Conservation (phyloP, 2,888 invertebrate genomes). For the Opisthograptis luteolata region DNA sequence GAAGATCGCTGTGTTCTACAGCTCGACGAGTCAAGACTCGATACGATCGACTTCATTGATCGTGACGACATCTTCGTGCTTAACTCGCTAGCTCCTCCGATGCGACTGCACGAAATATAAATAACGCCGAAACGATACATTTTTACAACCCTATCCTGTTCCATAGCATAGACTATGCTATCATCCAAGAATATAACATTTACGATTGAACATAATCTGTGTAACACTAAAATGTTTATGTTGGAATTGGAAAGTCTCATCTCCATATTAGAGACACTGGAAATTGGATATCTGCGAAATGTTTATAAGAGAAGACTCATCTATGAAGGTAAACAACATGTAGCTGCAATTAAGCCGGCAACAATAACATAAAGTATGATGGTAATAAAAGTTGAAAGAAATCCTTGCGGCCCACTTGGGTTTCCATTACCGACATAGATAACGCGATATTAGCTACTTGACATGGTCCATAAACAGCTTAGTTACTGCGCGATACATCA, state of each 20-base stretch:
- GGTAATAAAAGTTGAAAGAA: slow-evolving; percentile 36
- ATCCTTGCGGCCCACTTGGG: slow-evolving; percentile 35
- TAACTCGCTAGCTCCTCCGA: not conserved
- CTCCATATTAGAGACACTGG: slow-evolving; percentile 16
- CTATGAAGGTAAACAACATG: not conserved
- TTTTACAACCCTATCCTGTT: slow-evolving; percentile 6
- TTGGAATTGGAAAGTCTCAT: slow-evolving; percentile 17
- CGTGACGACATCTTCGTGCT: slow-evolving; percentile 33
- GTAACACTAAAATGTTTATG: slow-evolving; percentile 16
- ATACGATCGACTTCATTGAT: slow-evolving; percentile 32
- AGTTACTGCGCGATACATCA: slow-evolving; percentile 24
- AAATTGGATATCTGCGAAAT: slow-evolving; percentile 16
- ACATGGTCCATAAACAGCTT: slow-evolving; percentile 21
- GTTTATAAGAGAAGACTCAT: slow-evolving; percentile 11
- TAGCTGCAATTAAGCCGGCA: not conserved
- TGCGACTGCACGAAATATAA: slow-evolving; percentile 7
- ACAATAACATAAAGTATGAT: slow-evolving; percentile 33
- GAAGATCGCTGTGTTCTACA: slow-evolving; percentile 41
- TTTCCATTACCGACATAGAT: slow-evolving; percentile 31
- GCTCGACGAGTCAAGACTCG: slow-evolving; percentile 23
- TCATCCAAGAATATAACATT: slow-evolving; percentile 17
- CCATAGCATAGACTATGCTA: too few species aligned
- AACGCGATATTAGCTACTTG: slow-evolving; percentile 23
- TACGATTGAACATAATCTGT: slow-evolving; percentile 15
- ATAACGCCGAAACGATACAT: slow-evolving; percentile 10